These are phyloP conservation scores for Urocynchramus pylzowi DNA, from an alignment of 2,113 vertebrate genomes.

Conservation along the genomic window DNA sequence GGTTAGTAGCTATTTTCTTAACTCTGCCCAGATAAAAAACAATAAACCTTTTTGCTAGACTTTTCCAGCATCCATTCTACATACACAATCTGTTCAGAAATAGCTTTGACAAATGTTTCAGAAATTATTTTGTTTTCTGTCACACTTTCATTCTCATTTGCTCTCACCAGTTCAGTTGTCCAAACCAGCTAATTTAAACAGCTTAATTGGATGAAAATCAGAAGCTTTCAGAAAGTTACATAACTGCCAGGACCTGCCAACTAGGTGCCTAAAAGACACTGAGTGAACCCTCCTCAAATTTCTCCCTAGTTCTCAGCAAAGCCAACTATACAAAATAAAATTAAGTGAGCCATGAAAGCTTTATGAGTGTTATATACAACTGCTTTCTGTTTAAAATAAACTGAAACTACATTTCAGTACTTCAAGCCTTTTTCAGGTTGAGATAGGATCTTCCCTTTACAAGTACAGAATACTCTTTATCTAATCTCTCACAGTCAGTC, in stretches of 20 bases:
- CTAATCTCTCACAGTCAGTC: background rate
- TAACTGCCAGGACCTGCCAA: background rate
- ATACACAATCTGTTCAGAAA: background rate
- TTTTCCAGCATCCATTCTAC: background rate
- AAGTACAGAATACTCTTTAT: background rate
- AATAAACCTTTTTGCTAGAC: background rate
- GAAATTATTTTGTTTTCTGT: background rate
- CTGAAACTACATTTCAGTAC: background rate
- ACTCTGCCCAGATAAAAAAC: background rate
- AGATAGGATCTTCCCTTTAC: background rate
- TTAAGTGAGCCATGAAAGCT: background rate
- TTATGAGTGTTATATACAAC: background rate
- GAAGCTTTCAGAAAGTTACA: background rate
- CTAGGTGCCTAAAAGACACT: background rate
- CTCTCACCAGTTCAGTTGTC: background rate
- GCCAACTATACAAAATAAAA: background rate
- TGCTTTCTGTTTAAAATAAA: background rate
- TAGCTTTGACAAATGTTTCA: background rate
- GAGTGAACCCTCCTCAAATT: background rate
- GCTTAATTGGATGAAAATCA: background rate
- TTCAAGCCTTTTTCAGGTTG: background rate
- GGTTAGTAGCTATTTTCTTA: background rate
- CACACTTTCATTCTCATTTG: background rate
- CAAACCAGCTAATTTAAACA: background rate
- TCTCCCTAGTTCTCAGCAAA: background rate